phyloP scores from a whole-genome alignment of 37 sponge, comb jelly and placozoan genomes.

The Spongia lamella region DNA sequence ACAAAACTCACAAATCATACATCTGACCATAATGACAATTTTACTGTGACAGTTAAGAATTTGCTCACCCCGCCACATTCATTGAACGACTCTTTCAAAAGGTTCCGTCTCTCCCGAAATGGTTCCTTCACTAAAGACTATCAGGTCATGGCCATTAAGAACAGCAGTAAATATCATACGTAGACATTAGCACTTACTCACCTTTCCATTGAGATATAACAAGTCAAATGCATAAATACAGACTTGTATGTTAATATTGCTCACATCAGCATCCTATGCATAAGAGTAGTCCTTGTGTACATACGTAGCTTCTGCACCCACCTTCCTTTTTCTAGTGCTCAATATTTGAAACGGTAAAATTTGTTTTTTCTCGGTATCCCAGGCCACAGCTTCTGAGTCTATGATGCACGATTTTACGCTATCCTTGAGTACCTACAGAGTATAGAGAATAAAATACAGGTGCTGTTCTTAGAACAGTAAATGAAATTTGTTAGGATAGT shows the following conservation, averaged over 20 bases:
- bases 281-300: not conserved
- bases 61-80: constrained; percentile 85
- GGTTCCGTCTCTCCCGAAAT: constrained; percentile 68
- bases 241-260: constrained; percentile 92
- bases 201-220: constrained; percentile 93
- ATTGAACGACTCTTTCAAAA: constrained; percentile 83
- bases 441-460: not conserved
- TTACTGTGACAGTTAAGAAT: no score
- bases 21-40: no score
- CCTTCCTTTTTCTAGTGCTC: constrained; percentile 94
- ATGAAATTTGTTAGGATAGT: not conserved
- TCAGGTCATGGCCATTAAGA: not conserved
- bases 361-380: constrained; percentile 90
- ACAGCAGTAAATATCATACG: not conserved
- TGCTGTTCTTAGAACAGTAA: not conserved
- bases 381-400: constrained; percentile 95
- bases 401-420: constrained; percentile 82
- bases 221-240: constrained; percentile 97
- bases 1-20: no score
- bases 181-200: constrained; percentile 5
- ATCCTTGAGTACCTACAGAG: constrained; percentile 58
- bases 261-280: constrained; percentile 75
- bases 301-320: constrained; percentile 6
- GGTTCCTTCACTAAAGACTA: constrained; percentile 87
- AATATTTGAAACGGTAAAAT: constrained; percentile 96